Percentiles rank a stretch among this genome's conserved stretches.
Conservation (phyloP, 2,797 vertebrate genomes). For the Microctenopoma lineatum region DNA sequence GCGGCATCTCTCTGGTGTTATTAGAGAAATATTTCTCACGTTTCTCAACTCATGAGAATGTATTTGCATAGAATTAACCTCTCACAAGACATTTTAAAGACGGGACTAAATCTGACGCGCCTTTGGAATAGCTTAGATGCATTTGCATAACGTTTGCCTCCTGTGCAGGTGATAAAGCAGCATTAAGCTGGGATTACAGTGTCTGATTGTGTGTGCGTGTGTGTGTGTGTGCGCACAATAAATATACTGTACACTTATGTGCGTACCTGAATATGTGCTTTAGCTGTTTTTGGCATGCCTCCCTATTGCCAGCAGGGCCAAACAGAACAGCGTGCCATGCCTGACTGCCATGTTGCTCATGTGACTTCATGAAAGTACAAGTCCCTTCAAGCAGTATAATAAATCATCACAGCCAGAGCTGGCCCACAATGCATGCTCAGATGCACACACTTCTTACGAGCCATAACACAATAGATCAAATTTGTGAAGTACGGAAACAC, state of each 20-base stretch:
- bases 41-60: constrained; percentile 15
- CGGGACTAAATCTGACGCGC: constrained; percentile 47
- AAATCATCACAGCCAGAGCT: constrained; percentile 69
- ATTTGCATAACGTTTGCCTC: constrained; percentile 61
- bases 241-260: constrained; percentile 24
- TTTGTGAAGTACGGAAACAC: constrained; percentile 32
- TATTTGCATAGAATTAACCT: constrained; percentile 62
- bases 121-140: constrained; percentile 44
- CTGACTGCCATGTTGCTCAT: constrained; percentile 62
- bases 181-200: constrained; percentile 58
- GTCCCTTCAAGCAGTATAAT: constrained; percentile 75
- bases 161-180: constrained; percentile 61
- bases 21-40: constrained; percentile 24
- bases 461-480: constrained; percentile 38
- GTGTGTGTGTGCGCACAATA: not conserved
- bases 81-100: constrained; percentile 48
- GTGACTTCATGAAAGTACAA: constrained; percentile 72
- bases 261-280: constrained; percentile 44
- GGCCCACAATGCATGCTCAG: constrained; percentile 44
- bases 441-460: constrained; percentile 11
- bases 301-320: constrained; percentile 51
- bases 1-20: constrained; percentile 22
- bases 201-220: constrained; percentile 45
- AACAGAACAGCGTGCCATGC: constrained; percentile 45
- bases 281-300: constrained; percentile 53